Conservation (phyloP, 2,797 vertebrate species). For the Neostethus bicornis region DNA sequence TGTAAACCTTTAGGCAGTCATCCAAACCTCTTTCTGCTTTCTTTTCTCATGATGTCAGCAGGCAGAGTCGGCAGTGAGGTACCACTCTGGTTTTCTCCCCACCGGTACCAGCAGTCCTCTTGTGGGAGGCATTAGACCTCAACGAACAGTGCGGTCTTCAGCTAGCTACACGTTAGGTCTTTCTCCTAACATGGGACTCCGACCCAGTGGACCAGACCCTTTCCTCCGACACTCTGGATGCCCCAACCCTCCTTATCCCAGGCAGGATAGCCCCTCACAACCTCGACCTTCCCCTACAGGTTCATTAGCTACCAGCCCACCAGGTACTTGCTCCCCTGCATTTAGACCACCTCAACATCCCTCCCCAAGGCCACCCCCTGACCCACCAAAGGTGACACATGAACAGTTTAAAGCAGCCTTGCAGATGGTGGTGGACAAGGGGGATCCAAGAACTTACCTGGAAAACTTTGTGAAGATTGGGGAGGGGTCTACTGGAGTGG, state of each 20-base stretch:
- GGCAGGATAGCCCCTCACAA: conserved; percentile 84
- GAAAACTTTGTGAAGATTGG: conserved; percentile 98
- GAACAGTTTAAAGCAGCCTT: conserved; percentile 98
- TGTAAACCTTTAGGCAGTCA: conserved; percentile 37
- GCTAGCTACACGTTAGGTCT: conserved; percentile 84
- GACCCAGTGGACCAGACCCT: conserved; percentile 76
- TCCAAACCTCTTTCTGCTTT: conserved; percentile 47
- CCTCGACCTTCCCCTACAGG: conserved; percentile 90
- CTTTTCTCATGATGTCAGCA: conserved; percentile 55
- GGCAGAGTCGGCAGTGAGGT: conserved; percentile 78
- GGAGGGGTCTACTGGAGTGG: conserved; percentile 96
- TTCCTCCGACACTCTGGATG: conserved; percentile 84
- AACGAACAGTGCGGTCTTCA: conserved; percentile 79
- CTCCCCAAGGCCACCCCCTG: conserved; percentile 81
- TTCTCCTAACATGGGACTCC: conserved; percentile 82
- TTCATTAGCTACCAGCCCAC: conserved; percentile 90
- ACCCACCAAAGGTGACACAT: conserved; percentile 91
- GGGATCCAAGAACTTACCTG: conserved; percentile 91
- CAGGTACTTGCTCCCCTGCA: conserved; percentile 91
- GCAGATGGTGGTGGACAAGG: conserved; percentile 98
- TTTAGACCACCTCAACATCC: conserved; percentile 84
- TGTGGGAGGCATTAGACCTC: conserved; percentile 73
- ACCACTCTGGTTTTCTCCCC: conserved; percentile 79
- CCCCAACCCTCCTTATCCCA: conserved; percentile 76
- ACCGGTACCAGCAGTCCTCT: conserved; percentile 83